Base-by-base conservation (phyloP, 2,888 invertebrate genomes). In the Barypeithes pellucidus region DNA sequence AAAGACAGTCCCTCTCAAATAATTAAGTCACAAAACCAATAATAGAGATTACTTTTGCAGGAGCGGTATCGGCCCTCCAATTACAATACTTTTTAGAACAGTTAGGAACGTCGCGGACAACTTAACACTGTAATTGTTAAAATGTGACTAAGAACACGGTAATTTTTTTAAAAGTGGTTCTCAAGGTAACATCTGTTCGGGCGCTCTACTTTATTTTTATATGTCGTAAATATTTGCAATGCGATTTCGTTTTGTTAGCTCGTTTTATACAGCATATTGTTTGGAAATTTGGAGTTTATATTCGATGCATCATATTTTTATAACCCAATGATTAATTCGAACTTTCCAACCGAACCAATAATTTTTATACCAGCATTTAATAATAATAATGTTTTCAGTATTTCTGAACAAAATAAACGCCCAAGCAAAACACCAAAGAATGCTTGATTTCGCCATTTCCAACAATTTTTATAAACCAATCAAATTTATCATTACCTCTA, bases 111-210 rank as follows among this genome's bases (percentile, higher is more conserved):
- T 69, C 39, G 60, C 52, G 52, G 47, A 14, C 60, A 61, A 61
- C 43, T 62, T 50, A 61, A 69, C 69, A 62, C 61, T 3, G 61
- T 69, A 69, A 69, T 61, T 52, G 60, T 36, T 33, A 14, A 36
- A 33, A 52, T 61, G 62, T 69, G 69, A 69, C 69, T 69, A 69
- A 69, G 45, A 29, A 62, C 22, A 33, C 60, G 69, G 69, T 47
- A 24, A 60, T 16, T 20, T 67, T 65, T 67, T 41, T 12, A 12
- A 11, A 43, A 29, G 54, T 54, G 54, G 24, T 54, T 39, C 45
- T 50, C 69, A 62, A 61, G 50, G 50, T 20, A 69, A 61, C 59
- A 22, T 33, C 18, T 60, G 67, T 29, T 50, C 20, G 14, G 62
- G 45, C 36, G 63, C 20, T 36, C 63, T 50, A 63, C 16, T 50